These are phyloP conservation scores for Caligus rogercresseyi DNA, from an alignment of 1,140 invertebrate genomes.

Conservation along the genomic window DNA sequence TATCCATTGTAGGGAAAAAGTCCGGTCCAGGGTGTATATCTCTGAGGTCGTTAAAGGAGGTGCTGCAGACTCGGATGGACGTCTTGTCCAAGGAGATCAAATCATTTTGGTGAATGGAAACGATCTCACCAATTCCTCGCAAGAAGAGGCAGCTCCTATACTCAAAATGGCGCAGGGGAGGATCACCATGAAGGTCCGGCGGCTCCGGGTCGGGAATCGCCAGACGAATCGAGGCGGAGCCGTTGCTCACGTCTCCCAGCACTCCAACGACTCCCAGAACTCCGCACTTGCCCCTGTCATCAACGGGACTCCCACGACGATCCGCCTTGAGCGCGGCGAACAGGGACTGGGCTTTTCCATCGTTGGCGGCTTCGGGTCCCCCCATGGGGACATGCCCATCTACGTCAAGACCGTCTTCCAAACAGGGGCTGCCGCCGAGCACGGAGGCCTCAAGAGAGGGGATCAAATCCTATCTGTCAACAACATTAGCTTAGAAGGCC, in stretches of 20 bases:
- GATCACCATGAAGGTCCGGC: constrained; percentile 55
- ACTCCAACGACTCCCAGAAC: not conserved
- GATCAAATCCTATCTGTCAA: constrained; percentile 41
- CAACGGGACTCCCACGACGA: constrained; percentile 1
- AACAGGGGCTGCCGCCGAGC: constrained; percentile 48
- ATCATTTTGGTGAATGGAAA: constrained; percentile 74
- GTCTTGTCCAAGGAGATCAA: constrained; percentile 62
- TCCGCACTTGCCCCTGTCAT: not conserved
- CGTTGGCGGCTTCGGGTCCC: constrained; percentile 55
- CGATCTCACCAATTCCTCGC: constrained; percentile 56
- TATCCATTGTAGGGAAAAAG: constrained; percentile 71
- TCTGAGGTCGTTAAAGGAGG: constrained; percentile 85
- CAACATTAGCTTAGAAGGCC: constrained; percentile 35
- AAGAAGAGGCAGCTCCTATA: constrained; percentile 69
- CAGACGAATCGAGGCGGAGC: not conserved
- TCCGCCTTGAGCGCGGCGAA: constrained; percentile 34
- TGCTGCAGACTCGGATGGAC: constrained; percentile 70
- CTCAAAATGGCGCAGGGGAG: constrained; percentile 62
- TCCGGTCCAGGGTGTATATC: constrained; percentile 78
- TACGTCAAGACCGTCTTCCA: constrained; percentile 65
- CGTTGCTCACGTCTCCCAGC: constrained; percentile 18
- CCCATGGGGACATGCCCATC: constrained; percentile 54
- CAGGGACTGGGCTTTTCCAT: constrained; percentile 60
- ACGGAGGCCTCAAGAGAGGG: constrained; percentile 42
- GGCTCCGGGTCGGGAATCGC: constrained; percentile 43